Conservation (phyloP, 2,888 invertebrate genomes). For the Nemotelus pantherinus region DNA sequence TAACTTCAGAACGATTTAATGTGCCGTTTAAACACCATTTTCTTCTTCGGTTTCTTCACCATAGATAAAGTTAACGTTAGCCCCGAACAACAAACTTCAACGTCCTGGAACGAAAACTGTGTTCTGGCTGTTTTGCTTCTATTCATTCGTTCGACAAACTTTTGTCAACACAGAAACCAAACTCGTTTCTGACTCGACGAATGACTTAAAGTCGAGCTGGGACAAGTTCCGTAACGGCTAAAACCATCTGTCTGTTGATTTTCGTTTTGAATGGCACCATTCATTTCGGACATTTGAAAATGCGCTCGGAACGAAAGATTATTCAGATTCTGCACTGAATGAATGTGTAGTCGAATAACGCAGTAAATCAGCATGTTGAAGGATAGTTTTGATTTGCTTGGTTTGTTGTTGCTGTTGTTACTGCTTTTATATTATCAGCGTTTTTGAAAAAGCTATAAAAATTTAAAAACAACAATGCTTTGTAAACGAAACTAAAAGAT, state of each 20-base stretch:
- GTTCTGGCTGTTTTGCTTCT: background rate
- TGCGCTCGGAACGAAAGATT: slow-evolving; percentile 9
- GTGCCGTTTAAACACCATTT: slow-evolving; percentile 36
- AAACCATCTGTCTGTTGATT: slow-evolving; percentile 27
- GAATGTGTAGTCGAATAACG: too few species aligned
- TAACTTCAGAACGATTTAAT: slow-evolving; percentile 37
- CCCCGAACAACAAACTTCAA: slow-evolving; percentile 26
- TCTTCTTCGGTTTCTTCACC: slow-evolving; percentile 25
- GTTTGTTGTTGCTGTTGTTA: too few species aligned
- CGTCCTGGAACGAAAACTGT: slow-evolving; percentile 33
- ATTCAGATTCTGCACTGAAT: background rate
- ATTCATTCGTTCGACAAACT: slow-evolving; percentile 19
- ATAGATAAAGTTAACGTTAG: slow-evolving; percentile 30
- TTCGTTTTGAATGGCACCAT: slow-evolving; percentile 14
- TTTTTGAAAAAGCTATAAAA: too few species aligned
- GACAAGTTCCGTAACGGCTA: slow-evolving; percentile 19
- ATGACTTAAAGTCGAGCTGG: slow-evolving; percentile 7
- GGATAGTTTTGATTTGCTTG: too few species aligned
- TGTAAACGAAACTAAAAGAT: too few species aligned
- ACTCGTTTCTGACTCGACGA: slow-evolving; percentile 23
- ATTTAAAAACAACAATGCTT: too few species aligned
- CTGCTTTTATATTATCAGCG: too few species aligned
- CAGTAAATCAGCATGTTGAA: too few species aligned
- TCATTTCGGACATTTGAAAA: slow-evolving; percentile 31
- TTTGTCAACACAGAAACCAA: slow-evolving; percentile 42